Evolutionary conservation across 2,797 vertebrate species (phyloP).

Genomic region (Tenualosa ilisha): DNA sequence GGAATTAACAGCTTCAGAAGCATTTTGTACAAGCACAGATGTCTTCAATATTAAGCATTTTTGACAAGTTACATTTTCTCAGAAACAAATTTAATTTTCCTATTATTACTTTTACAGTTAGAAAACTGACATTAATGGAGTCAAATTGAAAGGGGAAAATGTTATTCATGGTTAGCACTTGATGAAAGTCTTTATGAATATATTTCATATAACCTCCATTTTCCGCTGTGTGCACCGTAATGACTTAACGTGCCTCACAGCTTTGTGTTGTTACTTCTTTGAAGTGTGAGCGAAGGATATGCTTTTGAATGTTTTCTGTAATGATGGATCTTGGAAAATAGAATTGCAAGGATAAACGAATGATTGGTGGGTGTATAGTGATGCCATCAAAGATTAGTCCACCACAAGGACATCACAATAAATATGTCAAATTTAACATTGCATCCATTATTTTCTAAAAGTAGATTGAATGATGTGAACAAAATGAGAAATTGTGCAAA

Average conservation of each 20-base stretch:
- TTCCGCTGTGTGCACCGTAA: not conserved
- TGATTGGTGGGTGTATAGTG: conserved; percentile 6
- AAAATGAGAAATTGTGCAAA: not conserved
- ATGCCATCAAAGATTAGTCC: conserved; percentile 33
- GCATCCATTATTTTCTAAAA: not conserved
- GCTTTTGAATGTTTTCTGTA: conserved; percentile 36
- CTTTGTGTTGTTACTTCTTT: conserved; percentile 10
- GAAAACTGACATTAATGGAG: not conserved
- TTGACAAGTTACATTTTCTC: not conserved
- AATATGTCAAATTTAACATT: not conserved
- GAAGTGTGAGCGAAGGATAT: conserved; percentile 27
- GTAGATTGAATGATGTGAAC: not conserved
- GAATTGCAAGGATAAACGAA: conserved; percentile 30
- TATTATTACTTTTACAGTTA: not conserved
- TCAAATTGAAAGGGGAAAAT: conserved; percentile 11
- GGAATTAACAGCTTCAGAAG: not conserved
- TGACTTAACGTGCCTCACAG: conserved; percentile 12
- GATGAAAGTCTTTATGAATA: conserved; percentile 17
- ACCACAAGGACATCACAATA: not conserved
- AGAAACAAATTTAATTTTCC: too few relatives aligned
- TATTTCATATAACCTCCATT: conserved; percentile 3
- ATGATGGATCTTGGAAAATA: conserved; percentile 31
- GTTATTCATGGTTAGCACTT: not conserved
- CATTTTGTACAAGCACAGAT: not conserved
- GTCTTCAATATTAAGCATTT: not conserved